phyloP scores from a whole-genome alignment of 2,113 vertebrate genomes.

The Carassius auratus region DNA sequence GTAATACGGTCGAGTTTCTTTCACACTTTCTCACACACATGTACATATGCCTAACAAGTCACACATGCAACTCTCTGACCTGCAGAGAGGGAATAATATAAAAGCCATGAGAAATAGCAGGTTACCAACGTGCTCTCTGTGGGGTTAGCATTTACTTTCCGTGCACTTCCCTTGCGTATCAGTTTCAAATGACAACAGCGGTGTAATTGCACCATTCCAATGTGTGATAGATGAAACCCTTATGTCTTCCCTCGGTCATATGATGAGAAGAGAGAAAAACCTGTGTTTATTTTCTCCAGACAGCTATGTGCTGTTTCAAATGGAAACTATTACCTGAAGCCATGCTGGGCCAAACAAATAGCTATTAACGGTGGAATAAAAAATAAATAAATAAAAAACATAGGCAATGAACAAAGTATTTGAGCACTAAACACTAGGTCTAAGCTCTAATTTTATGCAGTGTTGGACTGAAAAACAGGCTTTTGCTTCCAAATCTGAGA shows the following conservation, averaged over 20 bases:
- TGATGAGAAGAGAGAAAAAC: slow-evolving; percentile 44
- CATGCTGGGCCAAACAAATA: slow-evolving; percentile 57
- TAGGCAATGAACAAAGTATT: slow-evolving; percentile 47
- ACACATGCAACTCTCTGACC: slow-evolving; percentile 37
- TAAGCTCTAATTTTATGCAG: slow-evolving; percentile 21
- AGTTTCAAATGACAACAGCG: slow-evolving; percentile 54
- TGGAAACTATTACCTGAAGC: slow-evolving; percentile 56
- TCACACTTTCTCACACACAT: slow-evolving; percentile 26
- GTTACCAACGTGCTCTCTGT: slow-evolving; percentile 34
- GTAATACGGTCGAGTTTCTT: slow-evolving; percentile 57
- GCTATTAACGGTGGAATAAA: slow-evolving; percentile 52
- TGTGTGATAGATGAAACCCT: slow-evolving; percentile 50
- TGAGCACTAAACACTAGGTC: slow-evolving; percentile 46
- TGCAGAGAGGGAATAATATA: slow-evolving; percentile 34
- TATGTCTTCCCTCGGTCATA: slow-evolving; percentile 44
- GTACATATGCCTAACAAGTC: slow-evolving; percentile 2
- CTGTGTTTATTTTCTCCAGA: slow-evolving; percentile 56
- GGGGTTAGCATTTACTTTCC: slow-evolving; percentile 41
- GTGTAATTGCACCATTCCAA: slow-evolving; percentile 54
- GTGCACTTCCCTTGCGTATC: slow-evolving; percentile 48
- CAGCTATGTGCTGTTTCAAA: slow-evolving; percentile 52
- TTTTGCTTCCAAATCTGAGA: slow-evolving; percentile 31
- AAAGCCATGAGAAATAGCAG: slow-evolving; percentile 47
- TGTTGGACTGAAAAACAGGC: slow-evolving; percentile 37
- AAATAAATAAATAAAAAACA: slow-evolving; percentile 48